A percentile compares a stretch with the other conserved stretches of the same genome.
Conservation (phyloP, 2,797 vertebrate species). For the Astyanax mexicanus region DNA sequence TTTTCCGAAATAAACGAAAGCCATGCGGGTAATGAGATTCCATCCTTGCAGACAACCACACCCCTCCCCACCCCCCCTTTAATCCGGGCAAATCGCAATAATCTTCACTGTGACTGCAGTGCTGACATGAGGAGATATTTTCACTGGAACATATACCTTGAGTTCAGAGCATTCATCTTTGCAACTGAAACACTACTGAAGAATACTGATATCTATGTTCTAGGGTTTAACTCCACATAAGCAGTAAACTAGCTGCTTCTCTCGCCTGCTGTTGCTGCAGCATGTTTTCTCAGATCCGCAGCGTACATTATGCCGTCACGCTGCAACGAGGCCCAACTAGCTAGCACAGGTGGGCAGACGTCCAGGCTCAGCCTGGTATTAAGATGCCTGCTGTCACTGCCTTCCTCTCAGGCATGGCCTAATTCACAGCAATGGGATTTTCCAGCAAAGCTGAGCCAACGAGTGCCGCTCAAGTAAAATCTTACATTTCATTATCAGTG, state of each 20-base stretch:
- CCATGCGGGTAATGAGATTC: constrained; percentile 44
- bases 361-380: constrained; percentile 53
- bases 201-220: too few relatives aligned
- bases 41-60: constrained; percentile 16
- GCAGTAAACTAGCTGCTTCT: not conserved
- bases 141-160: constrained; percentile 24
- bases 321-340: constrained; percentile 4
- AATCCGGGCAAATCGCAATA: constrained; percentile 30
- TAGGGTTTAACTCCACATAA: not conserved
- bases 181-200: not conserved
- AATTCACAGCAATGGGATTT: constrained; percentile 50
- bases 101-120: constrained; percentile 32
- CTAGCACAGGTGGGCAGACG: constrained; percentile 38
- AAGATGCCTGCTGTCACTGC: constrained; percentile 50
- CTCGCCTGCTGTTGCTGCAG: not conserved
- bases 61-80: not conserved
- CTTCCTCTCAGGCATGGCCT: constrained; percentile 44
- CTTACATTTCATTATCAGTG: constrained; percentile 50
- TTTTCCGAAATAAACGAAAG: constrained; percentile 54
- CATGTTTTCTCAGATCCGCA: not conserved
- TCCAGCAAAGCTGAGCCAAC: constrained; percentile 45
- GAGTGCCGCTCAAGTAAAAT: constrained; percentile 32
- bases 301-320: not conserved
- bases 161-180: constrained; percentile 27
- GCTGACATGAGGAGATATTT: constrained; percentile 18